These are phyloP conservation scores for Chrysogorgia sp. DNA, from an alignment of 92 coral and sea anemone genomes.

Conservation along the genomic window DNA sequence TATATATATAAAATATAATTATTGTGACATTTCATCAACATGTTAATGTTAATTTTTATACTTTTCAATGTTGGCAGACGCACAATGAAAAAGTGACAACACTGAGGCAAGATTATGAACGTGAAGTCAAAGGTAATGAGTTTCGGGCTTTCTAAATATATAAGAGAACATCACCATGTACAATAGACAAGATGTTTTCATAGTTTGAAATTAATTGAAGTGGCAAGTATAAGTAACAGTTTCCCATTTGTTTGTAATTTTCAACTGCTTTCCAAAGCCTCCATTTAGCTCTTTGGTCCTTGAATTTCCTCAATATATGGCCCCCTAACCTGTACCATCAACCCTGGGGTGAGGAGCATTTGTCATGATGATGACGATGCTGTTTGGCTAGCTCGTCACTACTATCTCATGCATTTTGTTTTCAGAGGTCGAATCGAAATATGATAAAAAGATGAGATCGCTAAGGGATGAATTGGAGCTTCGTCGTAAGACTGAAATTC, in stretches of 20 bases:
- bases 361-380: too few species aligned
- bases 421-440: slow-evolving; percentile 93
- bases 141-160: neutral
- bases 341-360: too few species aligned
- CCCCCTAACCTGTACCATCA: too few species aligned
- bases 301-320: too few species aligned
- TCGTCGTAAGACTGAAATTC: slow-evolving; percentile 95
- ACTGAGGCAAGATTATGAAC: slow-evolving; percentile 93
- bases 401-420: neutral
- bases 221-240: too few species aligned
- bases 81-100: slow-evolving; percentile 94
- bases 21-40: neutral
- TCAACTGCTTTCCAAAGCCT: too few species aligned
- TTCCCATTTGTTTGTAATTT: too few species aligned
- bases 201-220: too few species aligned
- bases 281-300: too few species aligned
- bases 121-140: slow-evolving; percentile 91
- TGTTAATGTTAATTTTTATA: too few species aligned
- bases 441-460: slow-evolving; percentile 97
- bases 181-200: neutral
- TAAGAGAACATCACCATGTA: neutral
- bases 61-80: slow-evolving; percentile 57
- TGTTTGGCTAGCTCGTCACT: too few species aligned
- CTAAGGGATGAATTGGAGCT: slow-evolving; percentile 92
- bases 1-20: neutral